phyloP scores from a whole-genome alignment of 1,140 invertebrate species.

The Aphelenchoides fujianensis region DNA sequence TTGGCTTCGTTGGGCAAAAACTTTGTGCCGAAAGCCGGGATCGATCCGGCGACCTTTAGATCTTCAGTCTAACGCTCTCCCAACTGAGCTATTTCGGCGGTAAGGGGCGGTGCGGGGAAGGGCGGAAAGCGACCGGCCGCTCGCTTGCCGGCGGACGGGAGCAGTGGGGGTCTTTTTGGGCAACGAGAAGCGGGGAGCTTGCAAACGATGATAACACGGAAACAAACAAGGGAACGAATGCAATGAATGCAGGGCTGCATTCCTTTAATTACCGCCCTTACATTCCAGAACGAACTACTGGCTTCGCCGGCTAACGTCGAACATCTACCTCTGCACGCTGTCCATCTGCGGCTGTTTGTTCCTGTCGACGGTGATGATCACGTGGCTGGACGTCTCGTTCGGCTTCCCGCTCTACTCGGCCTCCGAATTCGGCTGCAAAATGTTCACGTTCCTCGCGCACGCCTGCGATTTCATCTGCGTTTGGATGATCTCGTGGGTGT shows the following conservation, averaged over 20 bases:
- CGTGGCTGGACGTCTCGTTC: constrained; percentile 49
- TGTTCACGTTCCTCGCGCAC: constrained; percentile 59
- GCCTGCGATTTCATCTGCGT: constrained; percentile 61
- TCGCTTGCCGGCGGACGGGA: no score
- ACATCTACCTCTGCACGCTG: constrained; percentile 59
- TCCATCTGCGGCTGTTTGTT: constrained; percentile 59
- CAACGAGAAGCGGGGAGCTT: no score
- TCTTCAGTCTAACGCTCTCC: constrained; percentile 67
- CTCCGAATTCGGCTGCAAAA: constrained; percentile 57
- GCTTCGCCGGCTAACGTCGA: constrained; percentile 57
- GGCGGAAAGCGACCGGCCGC: no score
- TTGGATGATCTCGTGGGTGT: constrained; percentile 62
- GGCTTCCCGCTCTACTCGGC: constrained; percentile 47
- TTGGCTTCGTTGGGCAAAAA: no score
- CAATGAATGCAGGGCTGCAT: no score
- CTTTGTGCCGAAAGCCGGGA: no score
- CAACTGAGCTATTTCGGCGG: constrained; percentile 62
- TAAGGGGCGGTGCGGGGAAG: no score
- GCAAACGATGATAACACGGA: no score
- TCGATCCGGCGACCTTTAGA: constrained; percentile 67
- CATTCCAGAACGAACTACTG: constrained; percentile 59
- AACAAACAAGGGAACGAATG: no score
- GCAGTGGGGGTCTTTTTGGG: no score
- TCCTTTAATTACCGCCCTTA: no score
- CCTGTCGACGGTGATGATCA: constrained; percentile 55